These are phyloP conservation scores for fruit fly (Drosophila melanogaster) DNA, from an alignment of 1,140 invertebrate genomes.

Conservation along the genomic window Release_6_plus_ISO1_MT NT_037436.4:13293501-13294000, in stretches of 20 bases:
- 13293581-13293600: neutral
- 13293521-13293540: neutral
- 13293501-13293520: conserved; percentile 13
- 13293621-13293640: neutral
- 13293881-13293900: conserved; percentile 22
- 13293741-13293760: too few species aligned
- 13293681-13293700: neutral
- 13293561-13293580: neutral
- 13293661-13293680: neutral
- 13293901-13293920: neutral
- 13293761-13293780: too few species aligned
- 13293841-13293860: too few species aligned
- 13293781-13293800: neutral
- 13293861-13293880: neutral
- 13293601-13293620: neutral
- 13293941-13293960: conserved; percentile 64
- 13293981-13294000: conserved; percentile 31
- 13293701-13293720: too few species aligned
- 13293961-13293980: conserved; percentile 63
- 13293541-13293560: neutral
- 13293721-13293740: too few species aligned
- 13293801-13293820: too few species aligned
- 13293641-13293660: neutral
- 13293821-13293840: too few species aligned
- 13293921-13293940: conserved; percentile 3